Conservation (phyloP, 1,140 invertebrate genomes). For the Triops cancriformis region DNA sequence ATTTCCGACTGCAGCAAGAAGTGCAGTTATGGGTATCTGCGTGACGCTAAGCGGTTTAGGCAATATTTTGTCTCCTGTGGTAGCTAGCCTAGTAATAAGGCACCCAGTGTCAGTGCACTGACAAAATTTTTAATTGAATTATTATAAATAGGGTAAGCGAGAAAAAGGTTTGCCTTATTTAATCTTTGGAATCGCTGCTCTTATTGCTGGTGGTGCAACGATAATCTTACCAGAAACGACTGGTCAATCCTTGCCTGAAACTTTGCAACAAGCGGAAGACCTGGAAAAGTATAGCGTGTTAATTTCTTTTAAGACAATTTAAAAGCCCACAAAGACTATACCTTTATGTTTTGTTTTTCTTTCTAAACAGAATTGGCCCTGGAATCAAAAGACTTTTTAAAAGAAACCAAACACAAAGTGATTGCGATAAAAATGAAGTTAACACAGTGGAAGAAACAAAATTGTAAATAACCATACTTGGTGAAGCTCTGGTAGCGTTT, state of each 20-base stretch:
- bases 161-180: neutral
- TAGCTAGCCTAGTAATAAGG: neutral
- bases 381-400: neutral
- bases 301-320: neutral
- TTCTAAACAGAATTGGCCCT: neutral
- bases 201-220: neutral
- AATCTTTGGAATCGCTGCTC: neutral
- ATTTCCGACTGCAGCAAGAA: neutral
- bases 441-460: too few species aligned
- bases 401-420: neutral
- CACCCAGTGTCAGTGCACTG: neutral
- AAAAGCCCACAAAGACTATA: too few species aligned
- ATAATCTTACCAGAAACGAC: conserved; percentile 6
- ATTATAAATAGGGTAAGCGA: neutral
- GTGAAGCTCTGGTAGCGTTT: too few species aligned
- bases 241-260: neutral
- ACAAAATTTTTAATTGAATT: neutral
- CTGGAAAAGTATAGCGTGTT: conserved; percentile 5
- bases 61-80: neutral
- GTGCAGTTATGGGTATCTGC: conserved; percentile 19
- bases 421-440: too few species aligned
- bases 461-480: too few species aligned
- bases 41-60: conserved; percentile 2
- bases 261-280: conserved; percentile 11
- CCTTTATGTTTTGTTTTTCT: neutral